Percentiles rank a stretch among this genome's conserved stretches.
Conservation (phyloP, 2,797 vertebrate genomes). For the Centropyge bicolor region DNA sequence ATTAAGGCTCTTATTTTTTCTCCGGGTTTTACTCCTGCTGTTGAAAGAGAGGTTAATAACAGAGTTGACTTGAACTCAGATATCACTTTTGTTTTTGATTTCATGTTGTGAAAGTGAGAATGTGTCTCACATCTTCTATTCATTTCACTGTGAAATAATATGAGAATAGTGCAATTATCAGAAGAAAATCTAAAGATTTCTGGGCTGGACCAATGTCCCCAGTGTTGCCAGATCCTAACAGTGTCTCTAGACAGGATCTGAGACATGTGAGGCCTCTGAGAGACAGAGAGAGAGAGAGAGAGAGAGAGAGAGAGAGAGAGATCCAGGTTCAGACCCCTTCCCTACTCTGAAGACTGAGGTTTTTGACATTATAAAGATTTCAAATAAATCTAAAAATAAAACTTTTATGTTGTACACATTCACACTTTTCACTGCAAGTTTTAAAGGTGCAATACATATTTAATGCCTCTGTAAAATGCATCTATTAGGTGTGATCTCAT, state of each 20-base stretch:
- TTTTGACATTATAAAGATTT: constrained; percentile 18
- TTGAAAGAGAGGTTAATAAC: no score
- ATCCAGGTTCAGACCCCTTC: constrained; percentile 1
- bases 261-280: constrained; percentile 1
- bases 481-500: constrained; percentile 19
- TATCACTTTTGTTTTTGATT: no score
- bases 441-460: constrained; percentile 14
- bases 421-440: neutral
- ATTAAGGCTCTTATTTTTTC: no score
- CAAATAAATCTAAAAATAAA: constrained; percentile 10
- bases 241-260: constrained; percentile 8
- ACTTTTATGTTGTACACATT: neutral
- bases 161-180: no score
- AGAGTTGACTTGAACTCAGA: no score
- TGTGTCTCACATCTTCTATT: no score
- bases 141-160: no score
- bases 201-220: no score
- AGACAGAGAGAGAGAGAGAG: neutral
- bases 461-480: constrained; percentile 34
- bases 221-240: no score
- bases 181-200: no score
- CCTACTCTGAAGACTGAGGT: neutral
- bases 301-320: neutral
- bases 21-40: no score
- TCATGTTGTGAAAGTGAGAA: no score